phyloP scores from a whole-genome alignment of 2,113 vertebrate species.

The Channa argus region DNA sequence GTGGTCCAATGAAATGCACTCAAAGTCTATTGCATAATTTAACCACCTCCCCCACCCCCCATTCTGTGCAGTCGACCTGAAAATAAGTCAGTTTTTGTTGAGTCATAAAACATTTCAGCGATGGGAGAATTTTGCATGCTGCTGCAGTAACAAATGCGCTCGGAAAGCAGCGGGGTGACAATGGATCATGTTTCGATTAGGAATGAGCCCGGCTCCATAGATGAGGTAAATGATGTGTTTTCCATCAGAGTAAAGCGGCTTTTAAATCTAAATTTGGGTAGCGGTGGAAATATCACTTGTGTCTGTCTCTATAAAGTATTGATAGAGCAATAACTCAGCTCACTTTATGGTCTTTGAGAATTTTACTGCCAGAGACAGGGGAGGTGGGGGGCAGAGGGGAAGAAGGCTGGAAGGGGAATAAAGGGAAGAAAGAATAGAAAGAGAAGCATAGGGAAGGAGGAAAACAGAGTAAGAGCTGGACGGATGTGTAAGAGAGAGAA shows the following conservation, averaged over 20 bases:
- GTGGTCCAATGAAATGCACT: constrained; percentile 16
- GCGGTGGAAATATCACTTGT: constrained; percentile 65
- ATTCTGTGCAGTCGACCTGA: constrained; percentile 27
- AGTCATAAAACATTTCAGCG: constrained; percentile 47
- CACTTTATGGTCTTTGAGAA: constrained; percentile 69
- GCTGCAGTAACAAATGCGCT: constrained; percentile 40
- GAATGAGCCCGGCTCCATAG: constrained; percentile 28
- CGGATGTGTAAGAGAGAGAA: constrained; percentile 45
- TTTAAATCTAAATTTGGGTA: constrained; percentile 68
- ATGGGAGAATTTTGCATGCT: constrained; percentile 25
- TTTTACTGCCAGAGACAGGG: constrained; percentile 48
- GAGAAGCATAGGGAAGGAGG: constrained; percentile 13
- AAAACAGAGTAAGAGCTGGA: constrained; percentile 48
- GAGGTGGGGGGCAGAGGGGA: constrained; percentile 2
- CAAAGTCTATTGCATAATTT: constrained; percentile 42
- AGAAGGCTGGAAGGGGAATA: constrained; percentile 27
- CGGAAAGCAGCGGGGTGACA: constrained; percentile 31
- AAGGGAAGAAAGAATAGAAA: constrained; percentile 15
- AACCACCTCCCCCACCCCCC: not conserved
- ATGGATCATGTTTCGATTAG: constrained; percentile 62
- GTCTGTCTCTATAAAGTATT: constrained; percentile 74
- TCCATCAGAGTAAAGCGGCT: constrained; percentile 55
- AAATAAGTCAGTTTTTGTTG: constrained; percentile 50
- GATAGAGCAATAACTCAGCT: constrained; percentile 69
- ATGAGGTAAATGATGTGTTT: constrained; percentile 68